Percentiles rank a stretch among this genome's conserved stretches.
phyloP scores from a whole-genome alignment of 2,888 invertebrate species.

The Lepeophtheirus nordmannii region DNA sequence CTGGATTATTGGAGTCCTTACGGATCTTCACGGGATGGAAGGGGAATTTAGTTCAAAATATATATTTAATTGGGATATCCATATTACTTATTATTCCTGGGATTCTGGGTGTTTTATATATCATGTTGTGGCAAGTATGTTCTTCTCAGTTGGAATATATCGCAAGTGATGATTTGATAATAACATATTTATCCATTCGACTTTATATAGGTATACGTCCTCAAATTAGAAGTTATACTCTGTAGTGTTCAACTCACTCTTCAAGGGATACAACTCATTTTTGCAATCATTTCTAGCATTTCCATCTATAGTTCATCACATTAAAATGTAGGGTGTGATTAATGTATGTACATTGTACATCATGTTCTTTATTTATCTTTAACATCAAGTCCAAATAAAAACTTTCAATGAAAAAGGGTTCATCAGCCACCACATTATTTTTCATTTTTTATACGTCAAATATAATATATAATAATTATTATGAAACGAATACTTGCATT shows the following conservation, averaged over 20 bases:
- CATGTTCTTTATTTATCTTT: too few species aligned
- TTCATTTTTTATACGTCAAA: too few species aligned
- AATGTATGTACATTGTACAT: too few species aligned
- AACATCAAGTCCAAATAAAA: too few species aligned
- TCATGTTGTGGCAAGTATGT: conserved; percentile 12
- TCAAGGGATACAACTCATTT: conserved; percentile 15
- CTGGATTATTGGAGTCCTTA: background rate
- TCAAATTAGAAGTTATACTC: conserved; percentile 8
- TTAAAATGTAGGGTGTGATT: background rate
- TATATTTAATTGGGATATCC: background rate
- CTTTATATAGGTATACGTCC: background rate
- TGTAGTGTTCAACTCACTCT: conserved; percentile 10
- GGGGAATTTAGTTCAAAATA: conserved; percentile 1
- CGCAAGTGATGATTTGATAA: background rate
- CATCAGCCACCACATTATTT: too few species aligned
- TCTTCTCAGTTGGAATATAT: background rate
- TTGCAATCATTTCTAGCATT: conserved; percentile 7
- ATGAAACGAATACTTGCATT: too few species aligned
- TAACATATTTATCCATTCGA: too few species aligned
- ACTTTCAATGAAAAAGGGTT: too few species aligned
- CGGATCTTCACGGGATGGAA: conserved; percentile 16
- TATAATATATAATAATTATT: too few species aligned
- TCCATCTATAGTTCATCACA: background rate
- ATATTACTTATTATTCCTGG: background rate
- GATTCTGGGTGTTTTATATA: conserved; percentile 11